Percentiles rank a stretch among this genome's conserved stretches.
Conservation (phyloP, 2,113 vertebrate species). For the Ochotona curzoniae region DNA sequence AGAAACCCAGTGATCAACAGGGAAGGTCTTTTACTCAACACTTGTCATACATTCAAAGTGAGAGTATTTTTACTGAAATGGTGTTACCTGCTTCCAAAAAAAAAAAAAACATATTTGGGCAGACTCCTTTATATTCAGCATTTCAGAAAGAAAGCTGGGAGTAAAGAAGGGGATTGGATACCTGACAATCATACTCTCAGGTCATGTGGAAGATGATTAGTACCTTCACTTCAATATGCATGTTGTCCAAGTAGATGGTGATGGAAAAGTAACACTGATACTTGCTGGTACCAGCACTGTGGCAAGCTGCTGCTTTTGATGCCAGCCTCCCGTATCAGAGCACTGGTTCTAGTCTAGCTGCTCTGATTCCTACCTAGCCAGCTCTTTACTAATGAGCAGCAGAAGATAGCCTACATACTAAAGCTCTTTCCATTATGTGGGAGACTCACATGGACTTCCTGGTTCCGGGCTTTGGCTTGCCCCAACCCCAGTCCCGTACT, state of each 20-base stretch:
- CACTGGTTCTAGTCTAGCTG: no score
- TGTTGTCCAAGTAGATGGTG: not conserved
- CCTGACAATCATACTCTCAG: not conserved
- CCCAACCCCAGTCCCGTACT: no score
- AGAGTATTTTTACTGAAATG: not conserved
- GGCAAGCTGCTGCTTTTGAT: no score
- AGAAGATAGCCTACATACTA: no score
- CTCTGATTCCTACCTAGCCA: no score
- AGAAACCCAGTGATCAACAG: not conserved
- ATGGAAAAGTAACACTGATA: not conserved
- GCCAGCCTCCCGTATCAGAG: no score
- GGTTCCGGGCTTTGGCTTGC: no score
- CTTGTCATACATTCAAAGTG: not conserved
- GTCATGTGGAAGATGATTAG: not conserved
- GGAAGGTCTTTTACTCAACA: not conserved
- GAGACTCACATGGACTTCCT: no score
- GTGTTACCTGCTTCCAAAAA: not conserved
- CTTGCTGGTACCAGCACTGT: not conserved
- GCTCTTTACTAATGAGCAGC: no score
- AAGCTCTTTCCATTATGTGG: no score
- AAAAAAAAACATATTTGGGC: not conserved
- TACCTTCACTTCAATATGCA: not conserved
- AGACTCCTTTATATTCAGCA: slow-evolving; percentile 21
- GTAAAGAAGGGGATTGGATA: not conserved
- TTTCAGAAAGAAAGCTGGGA: slow-evolving; percentile 29